phyloP scores from a whole-genome alignment of 2,888 invertebrate species.

The Acleris cristana region DNA sequence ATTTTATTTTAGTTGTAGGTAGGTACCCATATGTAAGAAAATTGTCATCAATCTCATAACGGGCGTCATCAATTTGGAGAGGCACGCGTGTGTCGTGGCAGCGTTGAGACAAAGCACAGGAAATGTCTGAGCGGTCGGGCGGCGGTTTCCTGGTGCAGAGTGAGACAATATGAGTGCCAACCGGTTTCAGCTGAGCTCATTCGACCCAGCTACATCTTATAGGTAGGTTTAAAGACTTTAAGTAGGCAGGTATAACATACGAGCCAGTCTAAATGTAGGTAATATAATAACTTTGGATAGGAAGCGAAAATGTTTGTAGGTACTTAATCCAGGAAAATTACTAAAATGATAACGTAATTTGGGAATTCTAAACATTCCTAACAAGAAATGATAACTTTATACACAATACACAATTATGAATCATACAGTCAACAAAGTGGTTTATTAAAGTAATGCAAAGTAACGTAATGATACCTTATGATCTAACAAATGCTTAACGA shows the following conservation, averaged over 20 bases:
- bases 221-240: slow-evolving; percentile 20
- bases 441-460: no score
- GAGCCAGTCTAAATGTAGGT: not conserved
- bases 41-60: not conserved
- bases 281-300: no score
- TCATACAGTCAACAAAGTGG: no score
- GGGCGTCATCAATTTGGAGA: slow-evolving; percentile 37
- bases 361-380: no score
- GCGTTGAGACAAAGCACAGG: slow-evolving; percentile 75
- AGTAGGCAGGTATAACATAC: slow-evolving; percentile 27
- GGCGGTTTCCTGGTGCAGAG: slow-evolving; percentile 78
- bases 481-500: not conserved
- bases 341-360: no score
- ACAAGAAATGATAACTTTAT: no score
- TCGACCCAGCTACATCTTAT: slow-evolving; percentile 55
- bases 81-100: slow-evolving; percentile 52
- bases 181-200: slow-evolving; percentile 76
- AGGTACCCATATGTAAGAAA: not conserved
- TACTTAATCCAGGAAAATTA: no score
- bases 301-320: no score
- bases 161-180: slow-evolving; percentile 78
- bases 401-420: no score
- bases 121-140: slow-evolving; percentile 72
- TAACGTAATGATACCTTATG: not conserved
- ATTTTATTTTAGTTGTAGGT: no score